Evolutionary conservation across 2,797 vertebrate genomes (phyloP).

Genomic region (Hybognathus amarus): DNA sequence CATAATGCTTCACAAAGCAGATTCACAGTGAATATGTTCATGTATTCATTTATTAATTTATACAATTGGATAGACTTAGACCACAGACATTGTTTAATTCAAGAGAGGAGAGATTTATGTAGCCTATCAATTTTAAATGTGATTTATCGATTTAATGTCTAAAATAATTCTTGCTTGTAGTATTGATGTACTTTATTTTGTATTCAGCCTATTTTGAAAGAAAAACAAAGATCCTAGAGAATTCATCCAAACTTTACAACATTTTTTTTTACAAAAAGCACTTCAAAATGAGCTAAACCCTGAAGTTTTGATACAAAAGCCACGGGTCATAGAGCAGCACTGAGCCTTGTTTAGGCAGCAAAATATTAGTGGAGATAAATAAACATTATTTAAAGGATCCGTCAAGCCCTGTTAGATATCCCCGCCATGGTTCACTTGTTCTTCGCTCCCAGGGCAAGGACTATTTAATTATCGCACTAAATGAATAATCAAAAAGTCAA

Average conservation of each 20-base stretch:
- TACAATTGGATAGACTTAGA: constrained; percentile 64
- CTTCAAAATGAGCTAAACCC: constrained; percentile 30
- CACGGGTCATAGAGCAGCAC: constrained; percentile 70
- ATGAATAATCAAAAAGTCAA: constrained; percentile 83
- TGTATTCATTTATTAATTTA: constrained; percentile 78
- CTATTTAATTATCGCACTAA: constrained; percentile 84
- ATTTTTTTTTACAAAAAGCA: background rate
- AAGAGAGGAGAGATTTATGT: constrained; percentile 15
- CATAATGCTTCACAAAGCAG: constrained; percentile 78
- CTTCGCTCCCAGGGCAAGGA: constrained; percentile 80
- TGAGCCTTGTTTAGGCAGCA: constrained; percentile 64
- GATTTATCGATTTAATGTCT: background rate
- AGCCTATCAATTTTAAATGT: constrained; percentile 3
- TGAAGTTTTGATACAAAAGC: constrained; percentile 41
- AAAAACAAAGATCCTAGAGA: background rate
- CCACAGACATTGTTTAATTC: constrained; percentile 27
- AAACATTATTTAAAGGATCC: constrained; percentile 87
- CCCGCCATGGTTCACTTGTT: constrained; percentile 79
- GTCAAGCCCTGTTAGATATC: constrained; percentile 81
- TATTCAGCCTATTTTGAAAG: background rate
- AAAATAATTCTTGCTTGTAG: background rate
- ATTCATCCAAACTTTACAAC: constrained; percentile 9
- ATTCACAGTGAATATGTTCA: constrained; percentile 74
- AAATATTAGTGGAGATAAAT: constrained; percentile 83
- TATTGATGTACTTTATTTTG: background rate